Evolutionary conservation across 2,797 vertebrate species (phyloP).

Genomic region (Silurus lanzhouensis): DNA sequence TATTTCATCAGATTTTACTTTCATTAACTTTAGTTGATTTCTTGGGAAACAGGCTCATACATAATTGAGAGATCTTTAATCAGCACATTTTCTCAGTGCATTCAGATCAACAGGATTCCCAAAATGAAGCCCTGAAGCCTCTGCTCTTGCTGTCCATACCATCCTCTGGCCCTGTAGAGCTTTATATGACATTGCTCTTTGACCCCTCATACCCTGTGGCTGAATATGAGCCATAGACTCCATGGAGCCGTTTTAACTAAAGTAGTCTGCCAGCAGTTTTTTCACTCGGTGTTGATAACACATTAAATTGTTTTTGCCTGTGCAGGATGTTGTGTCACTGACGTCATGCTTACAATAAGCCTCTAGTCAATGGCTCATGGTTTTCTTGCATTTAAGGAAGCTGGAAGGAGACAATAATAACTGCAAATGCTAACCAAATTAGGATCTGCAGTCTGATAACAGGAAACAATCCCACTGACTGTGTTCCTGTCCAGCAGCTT

Average conservation of each 20-base stretch:
- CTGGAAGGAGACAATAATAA: not conserved
- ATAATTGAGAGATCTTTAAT: not conserved
- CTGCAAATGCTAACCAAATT: not conserved
- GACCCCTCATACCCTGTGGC: conserved; percentile 25
- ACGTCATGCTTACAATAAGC: not conserved
- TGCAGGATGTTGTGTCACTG: not conserved
- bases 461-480: not conserved
- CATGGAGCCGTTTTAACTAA: conserved; percentile 28
- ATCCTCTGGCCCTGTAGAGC: not conserved
- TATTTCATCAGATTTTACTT: not conserved
- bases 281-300: not conserved
- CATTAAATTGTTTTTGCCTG: not conserved
- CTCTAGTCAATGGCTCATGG: not conserved
- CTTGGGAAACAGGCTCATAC: not conserved
- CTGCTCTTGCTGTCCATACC: not conserved
- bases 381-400: not conserved
- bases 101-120: not conserved
- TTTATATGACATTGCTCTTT: conserved; percentile 31
- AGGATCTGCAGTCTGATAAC: not conserved
- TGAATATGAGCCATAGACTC: conserved; percentile 33
- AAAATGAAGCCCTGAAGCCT: not conserved
- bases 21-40: not conserved
- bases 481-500: conserved; percentile 10
- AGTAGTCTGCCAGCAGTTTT: conserved; percentile 29
- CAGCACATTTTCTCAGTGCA: conserved; percentile 2